Base-by-base conservation (phyloP, 2,888 invertebrate genomes). In the Agrypnus murinus region DNA sequence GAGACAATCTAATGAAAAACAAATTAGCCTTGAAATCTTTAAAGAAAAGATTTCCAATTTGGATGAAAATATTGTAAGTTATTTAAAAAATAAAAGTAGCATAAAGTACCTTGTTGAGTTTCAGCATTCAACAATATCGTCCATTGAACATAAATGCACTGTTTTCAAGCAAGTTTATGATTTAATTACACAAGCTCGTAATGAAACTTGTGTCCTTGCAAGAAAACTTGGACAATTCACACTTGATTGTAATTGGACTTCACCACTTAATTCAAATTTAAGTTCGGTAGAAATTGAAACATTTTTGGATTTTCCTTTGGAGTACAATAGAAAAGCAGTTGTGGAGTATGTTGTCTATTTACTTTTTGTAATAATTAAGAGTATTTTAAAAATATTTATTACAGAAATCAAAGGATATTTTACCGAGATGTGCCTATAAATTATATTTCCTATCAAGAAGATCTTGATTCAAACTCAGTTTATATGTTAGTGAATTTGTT, bases 251-350 rank as follows among this genome's bases (percentile, higher is more conserved):
- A 62, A 50, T 19, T 74, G 74, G 74, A 62, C 65, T n/a, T 32
- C 48, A 6, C 59, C 65, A 8, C 17, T 74, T 2, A 55, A 36
- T 9, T 8, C 43, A 5, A 63, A 50, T 36, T 36, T 68, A 32
- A 58, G 50, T 43, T 55, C 62, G 1, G 58, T 43, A 5, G 74
- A 74, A 53, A 65, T 74, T 8, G 19, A 53, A 5, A 59, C 69
- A 4, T 74, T 74, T 43, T 32, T 65, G 1, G 58, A 72, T 9
- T 74, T 72, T 50, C 74, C 74, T 0, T 50, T 74, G 14, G 72
- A 74, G 53, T 74, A 72, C 34, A 72, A 70, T 31, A 32, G 70
- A n/a, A 48, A 38, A 32, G 10, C 66, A 9, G 57, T 50, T n/a
- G 31, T 57, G 2, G 19, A 36, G 69, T 66, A 63, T 17, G 50